A percentile compares a stretch with the other conserved stretches of the same genome.
phyloP scores from a whole-genome alignment of 2,888 invertebrate species.

The Orchestes rusci region DNA sequence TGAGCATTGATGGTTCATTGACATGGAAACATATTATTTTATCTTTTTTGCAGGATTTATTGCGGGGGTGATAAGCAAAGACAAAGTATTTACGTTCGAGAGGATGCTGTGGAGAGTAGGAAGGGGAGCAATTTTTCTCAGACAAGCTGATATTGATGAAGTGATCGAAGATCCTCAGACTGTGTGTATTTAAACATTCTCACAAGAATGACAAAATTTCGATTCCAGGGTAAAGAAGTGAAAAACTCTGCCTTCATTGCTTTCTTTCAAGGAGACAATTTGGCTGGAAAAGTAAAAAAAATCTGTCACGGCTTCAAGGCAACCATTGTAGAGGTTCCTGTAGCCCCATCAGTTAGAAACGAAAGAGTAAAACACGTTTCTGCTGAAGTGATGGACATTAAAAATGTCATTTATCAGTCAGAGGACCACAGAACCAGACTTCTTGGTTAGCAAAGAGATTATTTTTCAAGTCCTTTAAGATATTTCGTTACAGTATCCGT shows the following conservation, averaged over 20 bases:
- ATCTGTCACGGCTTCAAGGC: constrained; percentile 91
- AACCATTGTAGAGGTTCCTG: constrained; percentile 87
- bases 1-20: constrained; percentile 5
- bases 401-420: constrained; percentile 74
- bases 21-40: background rate
- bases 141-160: constrained; percentile 77
- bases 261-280: constrained; percentile 87
- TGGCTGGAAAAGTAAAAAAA: constrained; percentile 84
- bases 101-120: constrained; percentile 91
- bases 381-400: constrained; percentile 83
- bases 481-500: constrained; percentile 54
- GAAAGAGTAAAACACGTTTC: constrained; percentile 87
- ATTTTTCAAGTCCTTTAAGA: background rate
- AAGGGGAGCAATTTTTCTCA: constrained; percentile 85
- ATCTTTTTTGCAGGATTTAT: constrained; percentile 57
- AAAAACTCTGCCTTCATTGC: constrained; percentile 86
- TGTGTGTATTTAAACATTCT: too few species aligned
- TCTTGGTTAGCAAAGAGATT: constrained; percentile 21
- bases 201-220: background rate
- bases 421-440: constrained; percentile 81
- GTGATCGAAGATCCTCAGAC: constrained; percentile 77
- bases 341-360: constrained; percentile 72
- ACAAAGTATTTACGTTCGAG: constrained; percentile 83
- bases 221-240: constrained; percentile 69
- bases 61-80: constrained; percentile 86